Base-by-base conservation (phyloP, 2,888 invertebrate genomes). In the Stenchaetothrips biformis region DNA sequence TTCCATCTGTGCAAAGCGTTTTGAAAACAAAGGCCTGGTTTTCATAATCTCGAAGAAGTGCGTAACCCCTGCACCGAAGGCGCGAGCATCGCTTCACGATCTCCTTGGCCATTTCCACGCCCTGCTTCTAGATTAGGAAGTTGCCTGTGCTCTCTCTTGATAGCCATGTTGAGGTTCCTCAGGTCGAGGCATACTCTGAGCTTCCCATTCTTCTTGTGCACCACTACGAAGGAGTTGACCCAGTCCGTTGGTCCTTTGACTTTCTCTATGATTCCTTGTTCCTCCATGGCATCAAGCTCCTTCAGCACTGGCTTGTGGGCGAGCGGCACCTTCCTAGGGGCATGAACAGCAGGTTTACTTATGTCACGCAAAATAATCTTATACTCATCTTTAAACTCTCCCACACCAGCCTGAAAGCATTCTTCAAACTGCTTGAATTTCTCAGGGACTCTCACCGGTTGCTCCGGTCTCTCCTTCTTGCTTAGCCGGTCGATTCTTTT, bases 101-200 rank as follows among this genome's bases (percentile, higher is more conserved):
- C n/a, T n/a, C n/a, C n/a, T n/a, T n/a, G n/a, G n/a, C n/a, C n/a
- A n/a, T n/a, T n/a, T n/a, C n/a, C n/a, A n/a, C n/a, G n/a, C n/a
- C n/a, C n/a, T n/a, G n/a, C n/a, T n/a, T 85, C 84, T 78, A 85
- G 84, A 0, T 83, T 84, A 53, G 84, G 86, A 80, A 84, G 80
- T 27, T 83, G 82, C 80, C 83, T 82, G 77, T 83, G 79, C 80
- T 82, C 83, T 47, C 82, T 80, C 48, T 82, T 78, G n/a, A 86
- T 84, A 2, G 86, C 85, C 81, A 82, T 82, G 82, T 86, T 86
- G 81, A 85, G 83, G 48, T 86, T 81, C 11, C 85, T 82, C 84
- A 86, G 86, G 81, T 86, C 86, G 47, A 86, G 81, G 81, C 86
- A 85, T 49, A 86, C 83, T 16, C 85, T 81, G 48, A 86, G 83